phyloP scores from a whole-genome alignment of 2,888 invertebrate genomes.

The Aporophyla nigra region DNA sequence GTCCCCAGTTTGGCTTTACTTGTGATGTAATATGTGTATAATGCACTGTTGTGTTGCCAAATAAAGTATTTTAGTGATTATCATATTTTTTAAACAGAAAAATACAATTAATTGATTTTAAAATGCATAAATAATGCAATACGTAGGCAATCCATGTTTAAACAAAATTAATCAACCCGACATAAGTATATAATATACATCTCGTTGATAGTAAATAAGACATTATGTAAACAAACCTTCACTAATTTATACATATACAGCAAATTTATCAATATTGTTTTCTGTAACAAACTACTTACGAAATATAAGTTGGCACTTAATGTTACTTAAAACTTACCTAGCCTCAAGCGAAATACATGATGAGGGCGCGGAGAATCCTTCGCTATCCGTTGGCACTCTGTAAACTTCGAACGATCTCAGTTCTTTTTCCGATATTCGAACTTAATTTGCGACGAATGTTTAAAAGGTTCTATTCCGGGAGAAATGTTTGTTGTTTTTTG shows the following conservation, averaged over 20 bases:
- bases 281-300: conserved; percentile 26
- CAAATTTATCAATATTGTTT: conserved; percentile 2
- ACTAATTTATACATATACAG: not conserved
- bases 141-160: not conserved
- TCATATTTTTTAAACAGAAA: not conserved
- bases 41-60: not conserved
- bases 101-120: not conserved
- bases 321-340: conserved; percentile 81
- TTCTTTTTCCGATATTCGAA: conserved; percentile 64
- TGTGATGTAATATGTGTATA: not conserved
- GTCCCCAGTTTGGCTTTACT: not conserved
- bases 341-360: conserved; percentile 75
- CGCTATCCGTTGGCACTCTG: conserved; percentile 77
- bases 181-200: not conserved
- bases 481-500: conserved; percentile 57
- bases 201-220: not conserved
- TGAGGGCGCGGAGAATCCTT: conserved; percentile 76
- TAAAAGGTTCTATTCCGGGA: conserved; percentile 59
- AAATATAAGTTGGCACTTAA: conserved; percentile 51
- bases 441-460: conserved; percentile 63
- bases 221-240: conserved; percentile 9
- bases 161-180: not conserved
- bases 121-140: not conserved
- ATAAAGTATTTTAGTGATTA: not conserved
- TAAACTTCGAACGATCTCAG: conserved; percentile 75